Percentiles rank a stretch among this genome's conserved stretches.
phyloP scores from a whole-genome alignment of 1,140 invertebrate species.

The Drosophila trapezifrons region DNA sequence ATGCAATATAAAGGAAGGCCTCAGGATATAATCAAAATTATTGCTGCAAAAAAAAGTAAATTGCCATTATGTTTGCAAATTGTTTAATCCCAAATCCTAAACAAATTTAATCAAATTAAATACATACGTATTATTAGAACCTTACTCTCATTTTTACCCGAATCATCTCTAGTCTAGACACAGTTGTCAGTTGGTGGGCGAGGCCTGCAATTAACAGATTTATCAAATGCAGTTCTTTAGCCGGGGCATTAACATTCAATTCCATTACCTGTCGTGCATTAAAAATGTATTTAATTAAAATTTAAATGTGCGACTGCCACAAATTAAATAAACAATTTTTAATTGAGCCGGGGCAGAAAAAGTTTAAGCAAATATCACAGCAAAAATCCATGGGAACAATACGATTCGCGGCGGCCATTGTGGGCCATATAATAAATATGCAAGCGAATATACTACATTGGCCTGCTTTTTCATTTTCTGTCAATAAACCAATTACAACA shows the following conservation, averaged over 20 bases:
- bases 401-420: constrained; percentile 17
- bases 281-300: constrained; percentile 79
- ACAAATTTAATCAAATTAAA: constrained; percentile 4
- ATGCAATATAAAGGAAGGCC: neutral
- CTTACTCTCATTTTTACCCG: neutral
- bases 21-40: neutral
- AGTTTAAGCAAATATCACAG: constrained; percentile 65
- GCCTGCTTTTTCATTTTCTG: constrained; percentile 58
- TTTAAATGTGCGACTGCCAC: constrained; percentile 72
- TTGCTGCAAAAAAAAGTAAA: neutral
- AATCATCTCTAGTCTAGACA: constrained; percentile 29
- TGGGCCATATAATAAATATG: constrained; percentile 30
- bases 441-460: constrained; percentile 50
- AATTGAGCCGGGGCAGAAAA: constrained; percentile 72
- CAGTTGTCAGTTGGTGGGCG: constrained; percentile 17
- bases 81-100: neutral
- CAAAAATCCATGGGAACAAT: constrained; percentile 45
- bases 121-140: neutral
- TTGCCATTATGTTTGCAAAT: neutral
- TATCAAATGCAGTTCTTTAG: constrained; percentile 43
- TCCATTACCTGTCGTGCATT: constrained; percentile 54
- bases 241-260: constrained; percentile 48
- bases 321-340: constrained; percentile 81
- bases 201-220: constrained; percentile 49
- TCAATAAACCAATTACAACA: constrained; percentile 77